These are phyloP conservation scores for Philaenus spumarius DNA, from an alignment of 1,140 invertebrate genomes.

Conservation along the genomic window DNA sequence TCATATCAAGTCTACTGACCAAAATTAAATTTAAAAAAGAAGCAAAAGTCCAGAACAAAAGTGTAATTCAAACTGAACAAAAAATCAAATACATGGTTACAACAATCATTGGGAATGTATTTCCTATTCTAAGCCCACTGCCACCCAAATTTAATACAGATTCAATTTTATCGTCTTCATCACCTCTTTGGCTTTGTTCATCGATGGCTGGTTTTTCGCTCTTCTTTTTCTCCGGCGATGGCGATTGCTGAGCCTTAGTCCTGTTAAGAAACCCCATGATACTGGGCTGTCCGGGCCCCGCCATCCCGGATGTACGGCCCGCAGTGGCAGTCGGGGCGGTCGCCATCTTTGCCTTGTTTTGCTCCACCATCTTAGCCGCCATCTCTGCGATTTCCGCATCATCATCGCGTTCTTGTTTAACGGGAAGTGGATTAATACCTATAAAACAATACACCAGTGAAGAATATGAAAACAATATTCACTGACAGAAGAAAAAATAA, in stretches of 20 bases:
- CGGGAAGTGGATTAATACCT: not conserved
- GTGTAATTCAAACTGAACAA: no score
- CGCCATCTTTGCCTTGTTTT: constrained; percentile 66
- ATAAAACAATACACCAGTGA: not conserved
- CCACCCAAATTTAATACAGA: not conserved
- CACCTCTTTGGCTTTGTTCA: constrained; percentile 56
- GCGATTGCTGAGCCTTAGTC: not conserved
- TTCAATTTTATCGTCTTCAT: not conserved
- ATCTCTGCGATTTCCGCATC: constrained; percentile 78
- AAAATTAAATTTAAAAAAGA: no score
- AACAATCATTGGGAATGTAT: no score
- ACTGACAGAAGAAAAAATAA: constrained; percentile 2
- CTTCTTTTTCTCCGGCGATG: not conserved
- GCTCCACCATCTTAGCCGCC: constrained; percentile 79
- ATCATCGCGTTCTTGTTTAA: constrained; percentile 68
- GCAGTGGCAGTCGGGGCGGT: constrained; percentile 37
- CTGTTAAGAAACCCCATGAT: constrained; percentile 52
- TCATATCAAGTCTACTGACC: no score
- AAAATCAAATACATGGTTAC: no score
- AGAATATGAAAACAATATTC: not conserved
- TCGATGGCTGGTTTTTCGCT: constrained; percentile 45
- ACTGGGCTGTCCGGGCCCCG: constrained; percentile 39
- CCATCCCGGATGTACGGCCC: constrained; percentile 19
- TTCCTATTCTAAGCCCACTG: no score
- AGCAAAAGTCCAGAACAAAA: no score